Evolutionary conservation across 2,113 vertebrate species (phyloP).

Genomic region (Cettia cetti): DNA sequence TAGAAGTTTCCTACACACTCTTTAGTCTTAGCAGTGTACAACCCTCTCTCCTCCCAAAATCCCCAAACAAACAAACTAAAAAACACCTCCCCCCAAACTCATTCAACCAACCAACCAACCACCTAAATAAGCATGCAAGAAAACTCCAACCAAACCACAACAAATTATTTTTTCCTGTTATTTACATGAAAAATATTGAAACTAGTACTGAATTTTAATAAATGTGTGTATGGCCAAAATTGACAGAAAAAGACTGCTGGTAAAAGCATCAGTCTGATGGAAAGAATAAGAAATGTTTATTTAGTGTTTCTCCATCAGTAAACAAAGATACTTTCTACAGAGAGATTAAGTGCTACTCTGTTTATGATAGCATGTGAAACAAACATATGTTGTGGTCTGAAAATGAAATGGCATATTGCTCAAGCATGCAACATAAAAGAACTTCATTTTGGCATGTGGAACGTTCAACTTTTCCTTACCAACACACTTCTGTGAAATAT

Average conservation of each 20-base stretch:
- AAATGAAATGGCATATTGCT: neutral
- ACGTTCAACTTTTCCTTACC: neutral
- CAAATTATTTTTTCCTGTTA: neutral
- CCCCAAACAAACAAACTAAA: neutral
- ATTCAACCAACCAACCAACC: neutral
- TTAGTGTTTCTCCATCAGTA: neutral
- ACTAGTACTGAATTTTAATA: neutral
- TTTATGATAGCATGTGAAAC: neutral
- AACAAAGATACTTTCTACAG: neutral
- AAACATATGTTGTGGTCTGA: neutral
- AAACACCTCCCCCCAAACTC: neutral
- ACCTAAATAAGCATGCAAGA: neutral
- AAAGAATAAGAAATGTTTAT: neutral
- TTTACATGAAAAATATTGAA: neutral
- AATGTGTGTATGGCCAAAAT: neutral
- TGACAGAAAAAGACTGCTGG: neutral
- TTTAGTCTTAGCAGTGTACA: neutral
- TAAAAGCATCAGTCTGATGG: neutral
- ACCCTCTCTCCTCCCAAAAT: accelerated
- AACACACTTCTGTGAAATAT: neutral
- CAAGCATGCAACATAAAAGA: neutral
- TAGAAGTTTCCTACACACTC: neutral
- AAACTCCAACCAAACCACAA: neutral
- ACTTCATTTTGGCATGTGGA: neutral
- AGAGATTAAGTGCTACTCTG: neutral